Percentiles rank a stretch among this genome's conserved stretches.
phyloP scores from a whole-genome alignment of 2,113 vertebrate species.

The Abramis brama region DNA sequence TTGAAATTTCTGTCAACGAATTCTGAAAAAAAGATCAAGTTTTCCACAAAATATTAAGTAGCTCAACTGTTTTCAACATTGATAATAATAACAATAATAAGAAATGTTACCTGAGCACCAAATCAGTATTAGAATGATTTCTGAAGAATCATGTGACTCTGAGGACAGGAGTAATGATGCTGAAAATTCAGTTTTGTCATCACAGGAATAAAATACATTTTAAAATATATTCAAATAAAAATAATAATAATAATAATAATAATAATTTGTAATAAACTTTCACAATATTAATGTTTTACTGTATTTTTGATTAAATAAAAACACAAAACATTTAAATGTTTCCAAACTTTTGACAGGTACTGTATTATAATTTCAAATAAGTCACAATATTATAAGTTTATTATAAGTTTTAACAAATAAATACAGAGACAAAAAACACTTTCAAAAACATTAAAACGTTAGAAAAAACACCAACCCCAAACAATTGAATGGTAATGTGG shows the following conservation, averaged over 20 bases:
- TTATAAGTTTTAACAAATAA: too few species aligned
- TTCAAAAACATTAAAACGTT: too few species aligned
- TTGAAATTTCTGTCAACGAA: not conserved
- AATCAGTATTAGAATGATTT: not conserved
- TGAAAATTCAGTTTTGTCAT: not conserved
- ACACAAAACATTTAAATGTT: too few species aligned
- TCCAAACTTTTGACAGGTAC: too few species aligned
- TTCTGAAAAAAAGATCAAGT: not conserved
- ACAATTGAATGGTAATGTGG: not conserved
- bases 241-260: too few species aligned
- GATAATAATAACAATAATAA: not conserved
- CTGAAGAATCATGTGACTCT: too few species aligned
- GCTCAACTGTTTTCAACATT: not conserved
- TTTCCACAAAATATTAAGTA: too few species aligned
- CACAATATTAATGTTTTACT: not conserved
- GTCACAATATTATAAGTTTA: too few species aligned
- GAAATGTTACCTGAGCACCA: not conserved
- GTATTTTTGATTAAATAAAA: not conserved
- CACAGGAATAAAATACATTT: not conserved
- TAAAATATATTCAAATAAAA: not conserved
- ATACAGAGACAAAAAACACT: too few species aligned
- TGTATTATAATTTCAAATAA: too few species aligned
- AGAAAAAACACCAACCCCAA: too few species aligned
- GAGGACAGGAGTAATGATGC: not conserved
- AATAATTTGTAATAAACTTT: not conserved